Base-by-base conservation (phyloP, 1,140 invertebrate genomes). In the Zaprionus gabonicus region DNA sequence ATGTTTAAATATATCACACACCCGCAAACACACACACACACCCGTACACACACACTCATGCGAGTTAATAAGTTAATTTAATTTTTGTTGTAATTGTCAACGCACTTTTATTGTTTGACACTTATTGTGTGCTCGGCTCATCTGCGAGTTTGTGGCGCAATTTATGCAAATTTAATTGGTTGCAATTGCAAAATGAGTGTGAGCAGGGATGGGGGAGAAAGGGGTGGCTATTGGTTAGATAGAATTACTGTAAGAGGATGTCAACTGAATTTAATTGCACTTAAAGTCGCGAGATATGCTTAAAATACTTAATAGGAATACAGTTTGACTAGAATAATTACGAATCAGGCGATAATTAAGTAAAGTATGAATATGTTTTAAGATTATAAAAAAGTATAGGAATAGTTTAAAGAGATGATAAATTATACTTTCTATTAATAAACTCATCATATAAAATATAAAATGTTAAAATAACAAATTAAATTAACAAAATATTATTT, bases 131-230 rank as follows among this genome's bases (percentile, higher is more conserved):
- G 53, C 69, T 76, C 49, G 60, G 53, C 34, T 46, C 7, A 20
- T 28, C 25, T 20, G 7, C 28, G 34, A 17, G 31, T 1, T 60
- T 68, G 73, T 53, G 57, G 67, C 66, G 31, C 72, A 82, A 88
- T 88, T 90, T 85, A 88, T 88, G 85, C 78, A 90, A 90, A 88
- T 88, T 90, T 88, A 88, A 88, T 88, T 88, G 85, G 63, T 74
- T 81, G 81, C 81, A 84, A 81, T 84, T 62, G 68, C 78, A 56
- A 56, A 17, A 6, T 62, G 58, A 12, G 41, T 25, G 67, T 12
- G 46, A 31, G 12, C 9, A 20, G 25, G 17, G 17, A 9, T 17
- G 36, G 27, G 23, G 23, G 10, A 34, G 9, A 1, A 20, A 20
- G 20, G 20, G n/a, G 28, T n/a, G 17, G 9, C 41, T 5, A 44